These are phyloP conservation scores for Sclerodermus sp. DNA, from an alignment of 2,888 invertebrate genomes.

Conservation along the genomic window DNA sequence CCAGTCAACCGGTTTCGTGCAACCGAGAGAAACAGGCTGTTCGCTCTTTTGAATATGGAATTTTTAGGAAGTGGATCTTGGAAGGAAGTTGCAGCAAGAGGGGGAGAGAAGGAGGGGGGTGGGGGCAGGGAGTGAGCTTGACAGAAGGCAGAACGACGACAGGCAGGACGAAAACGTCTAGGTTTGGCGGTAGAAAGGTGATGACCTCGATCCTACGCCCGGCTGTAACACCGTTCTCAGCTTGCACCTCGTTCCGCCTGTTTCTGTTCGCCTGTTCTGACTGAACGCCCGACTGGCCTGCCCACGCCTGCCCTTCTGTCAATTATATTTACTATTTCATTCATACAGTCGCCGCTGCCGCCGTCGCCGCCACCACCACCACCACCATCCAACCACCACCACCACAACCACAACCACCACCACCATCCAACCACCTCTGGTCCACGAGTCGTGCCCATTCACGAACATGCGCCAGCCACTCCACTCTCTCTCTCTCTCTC, in stretches of 20 bases:
- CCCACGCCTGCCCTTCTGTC: conserved; percentile 53
- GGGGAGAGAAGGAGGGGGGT: no score
- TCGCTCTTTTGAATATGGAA: no score
- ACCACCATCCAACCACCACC: not conserved
- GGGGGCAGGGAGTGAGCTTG: no score
- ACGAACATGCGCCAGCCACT: conserved; percentile 30
- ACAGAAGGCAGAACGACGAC: no score
- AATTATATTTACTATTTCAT: conserved; percentile 54
- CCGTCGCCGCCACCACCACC: conserved; percentile 13
- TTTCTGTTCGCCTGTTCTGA: conserved; percentile 40
- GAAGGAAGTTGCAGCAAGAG: no score
- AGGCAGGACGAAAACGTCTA: conserved; percentile 34
- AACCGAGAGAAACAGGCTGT: no score
- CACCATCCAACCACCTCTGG: conserved; percentile 15
- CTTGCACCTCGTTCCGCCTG: conserved; percentile 37
- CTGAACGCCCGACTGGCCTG: conserved; percentile 41
- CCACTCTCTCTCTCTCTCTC: conserved; percentile 3
- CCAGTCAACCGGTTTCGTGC: no score
- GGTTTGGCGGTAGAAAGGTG: conserved; percentile 44
- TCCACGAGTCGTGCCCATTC: conserved; percentile 46
- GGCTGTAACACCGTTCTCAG: conserved; percentile 30
- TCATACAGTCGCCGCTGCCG: conserved; percentile 37
- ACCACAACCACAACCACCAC: conserved; percentile 14
- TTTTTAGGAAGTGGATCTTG: no score
- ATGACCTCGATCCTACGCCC: conserved; percentile 50